A percentile compares a stretch with the other conserved stretches of the same genome.
phyloP scores from a whole-genome alignment of 2,888 invertebrate genomes.

The Ochlodes sylvanus region DNA sequence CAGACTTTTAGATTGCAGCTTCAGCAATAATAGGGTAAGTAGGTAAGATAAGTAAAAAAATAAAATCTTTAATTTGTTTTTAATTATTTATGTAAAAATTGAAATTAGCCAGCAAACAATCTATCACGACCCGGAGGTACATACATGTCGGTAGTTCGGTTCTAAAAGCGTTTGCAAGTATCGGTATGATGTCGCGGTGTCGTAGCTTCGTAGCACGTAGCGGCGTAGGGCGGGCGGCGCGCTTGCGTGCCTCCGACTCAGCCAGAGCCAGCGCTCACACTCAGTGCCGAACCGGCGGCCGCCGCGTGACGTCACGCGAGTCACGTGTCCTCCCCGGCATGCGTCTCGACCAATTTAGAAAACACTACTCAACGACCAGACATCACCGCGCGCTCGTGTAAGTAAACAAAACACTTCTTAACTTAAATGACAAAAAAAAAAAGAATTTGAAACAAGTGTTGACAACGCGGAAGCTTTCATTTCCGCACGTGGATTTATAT shows the following conservation, averaged over 20 bases:
- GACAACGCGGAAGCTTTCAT: conserved; percentile 54
- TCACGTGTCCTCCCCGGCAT: conserved; percentile 64
- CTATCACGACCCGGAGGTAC: neutral
- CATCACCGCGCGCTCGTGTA: conserved; percentile 80
- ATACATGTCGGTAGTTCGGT: neutral
- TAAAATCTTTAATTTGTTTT: too few relatives aligned
- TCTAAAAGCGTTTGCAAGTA: conserved; percentile 9
- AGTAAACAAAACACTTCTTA: conserved; percentile 53
- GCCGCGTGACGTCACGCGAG: conserved; percentile 54
- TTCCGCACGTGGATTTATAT: conserved; percentile 77
- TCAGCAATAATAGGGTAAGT: too few relatives aligned
- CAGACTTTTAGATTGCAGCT: too few relatives aligned
- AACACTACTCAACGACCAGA: conserved; percentile 55
- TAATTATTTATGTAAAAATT: too few relatives aligned
- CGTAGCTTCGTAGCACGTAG: conserved; percentile 64
- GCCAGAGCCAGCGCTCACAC: conserved; percentile 69
- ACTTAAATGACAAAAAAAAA: conserved; percentile 3
- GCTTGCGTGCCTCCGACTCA: conserved; percentile 69
- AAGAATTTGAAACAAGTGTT: conserved; percentile 27
- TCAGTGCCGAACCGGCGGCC: conserved; percentile 70
- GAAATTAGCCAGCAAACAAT: conserved; percentile 10
- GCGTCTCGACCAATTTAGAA: conserved; percentile 56
- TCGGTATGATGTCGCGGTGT: conserved; percentile 42
- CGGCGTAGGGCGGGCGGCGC: conserved; percentile 54
- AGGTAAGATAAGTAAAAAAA: too few relatives aligned